Base-by-base conservation (phyloP, 2,113 vertebrate species). In the Hoplias malabaricus region DNA sequence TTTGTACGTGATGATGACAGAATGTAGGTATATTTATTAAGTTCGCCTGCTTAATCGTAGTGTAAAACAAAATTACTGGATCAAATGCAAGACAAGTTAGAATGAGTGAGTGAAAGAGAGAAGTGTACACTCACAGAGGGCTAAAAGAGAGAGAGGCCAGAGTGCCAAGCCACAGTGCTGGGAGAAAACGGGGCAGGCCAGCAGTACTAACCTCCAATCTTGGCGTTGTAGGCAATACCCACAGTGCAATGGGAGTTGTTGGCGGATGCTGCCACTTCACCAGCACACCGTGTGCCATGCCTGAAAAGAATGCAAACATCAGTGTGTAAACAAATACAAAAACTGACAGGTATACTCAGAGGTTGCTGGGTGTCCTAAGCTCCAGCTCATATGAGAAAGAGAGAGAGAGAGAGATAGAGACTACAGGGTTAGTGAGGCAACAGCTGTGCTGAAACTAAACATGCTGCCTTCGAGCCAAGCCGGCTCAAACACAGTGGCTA, bases 171-270 rank as follows among this genome's bases (percentile, higher is more conserved):
- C 69, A 65, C 42, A 75, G 43, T 23, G 59, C 13, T 21, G 33
- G 42, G 16, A 63, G 40, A 66, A 81, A 50, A 77, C 34, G 5
- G 19, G 29, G 59, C 29, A 38, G n/a, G 40, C 10, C 9, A 33
- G 36, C 14, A 36, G n/a, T 21, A 73, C 93, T 87, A 90, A 98
- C 98, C 98, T 92, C 98, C 98, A 71, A 99, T 99, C 91, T 87
- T 95, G 88, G 98, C 97, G 46, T 98, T 98, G 88, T 96, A 99
- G 85, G 98, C 96, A 50, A 99, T 97, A 88, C 98, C 98, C 72
- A 99, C 96, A 73, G 95, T 96, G 91, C 97, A 99, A 80, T 98
- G 95, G 23, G 97, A 96, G 91, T 99, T 99, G 92, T 99, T 99
- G 84, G 97, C 98, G 0, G 96, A 93, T 36, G 96, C 96, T 78